Percentiles rank a stretch among this genome's conserved stretches.
phyloP scores from a whole-genome alignment of 2,888 invertebrate genomes.

The Ceraclea dissimilis region DNA sequence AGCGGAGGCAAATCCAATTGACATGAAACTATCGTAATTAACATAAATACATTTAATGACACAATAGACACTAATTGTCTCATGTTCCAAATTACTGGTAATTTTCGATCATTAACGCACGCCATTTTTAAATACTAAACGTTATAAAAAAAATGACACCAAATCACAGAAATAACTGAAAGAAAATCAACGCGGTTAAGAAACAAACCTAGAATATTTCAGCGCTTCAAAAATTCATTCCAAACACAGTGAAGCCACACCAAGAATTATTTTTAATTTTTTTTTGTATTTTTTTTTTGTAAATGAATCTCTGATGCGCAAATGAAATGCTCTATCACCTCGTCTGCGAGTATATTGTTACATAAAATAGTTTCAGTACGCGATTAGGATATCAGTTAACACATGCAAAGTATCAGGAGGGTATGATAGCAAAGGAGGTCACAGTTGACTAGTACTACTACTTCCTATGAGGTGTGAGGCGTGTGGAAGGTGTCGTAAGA shows the following conservation, averaged over 20 bases:
- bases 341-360: no score
- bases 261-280: no score
- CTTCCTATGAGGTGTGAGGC: background rate
- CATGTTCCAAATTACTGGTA: constrained; percentile 30
- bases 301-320: no score
- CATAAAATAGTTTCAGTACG: no score
- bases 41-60: constrained; percentile 31
- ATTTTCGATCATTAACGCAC: constrained; percentile 33
- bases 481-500: background rate
- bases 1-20: constrained; percentile 53
- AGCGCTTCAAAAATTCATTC: no score
- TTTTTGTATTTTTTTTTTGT: no score
- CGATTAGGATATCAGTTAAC: no score
- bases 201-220: no score
- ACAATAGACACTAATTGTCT: constrained; percentile 27
- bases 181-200: no score
- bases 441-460: background rate
- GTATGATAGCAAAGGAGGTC: background rate
- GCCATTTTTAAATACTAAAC: constrained; percentile 33
- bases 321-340: no score
- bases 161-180: background rate
- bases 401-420: background rate
- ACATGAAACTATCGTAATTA: constrained; percentile 24
- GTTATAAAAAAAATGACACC: background rate
- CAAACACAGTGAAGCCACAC: no score